phyloP scores from a whole-genome alignment of 2,113 vertebrate genomes.

The Sinocyclocheilus anophthalmus region DNA sequence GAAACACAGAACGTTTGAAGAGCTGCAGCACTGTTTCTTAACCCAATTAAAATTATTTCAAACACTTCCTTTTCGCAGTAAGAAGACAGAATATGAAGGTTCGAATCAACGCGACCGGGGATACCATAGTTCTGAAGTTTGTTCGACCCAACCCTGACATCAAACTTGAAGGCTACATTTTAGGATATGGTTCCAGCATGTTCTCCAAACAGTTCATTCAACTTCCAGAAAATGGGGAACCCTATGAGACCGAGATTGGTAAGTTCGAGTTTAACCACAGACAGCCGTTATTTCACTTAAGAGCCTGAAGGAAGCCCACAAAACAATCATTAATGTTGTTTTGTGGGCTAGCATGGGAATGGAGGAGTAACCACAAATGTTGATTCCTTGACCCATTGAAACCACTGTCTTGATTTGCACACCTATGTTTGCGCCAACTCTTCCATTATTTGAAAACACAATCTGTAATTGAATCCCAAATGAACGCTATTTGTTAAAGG shows the following conservation, averaged over 20 bases:
- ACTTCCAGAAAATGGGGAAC: slow-evolving; percentile 83
- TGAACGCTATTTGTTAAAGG: neutral
- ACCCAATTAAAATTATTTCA: neutral
- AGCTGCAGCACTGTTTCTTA: neutral
- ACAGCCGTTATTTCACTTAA: neutral
- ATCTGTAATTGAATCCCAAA: slow-evolving; percentile 25
- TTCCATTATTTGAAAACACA: slow-evolving; percentile 15
- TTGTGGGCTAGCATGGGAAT: neutral
- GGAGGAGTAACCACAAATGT: slow-evolving; percentile 23
- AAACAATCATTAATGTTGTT: slow-evolving; percentile 23
- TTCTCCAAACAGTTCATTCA: slow-evolving; percentile 90
- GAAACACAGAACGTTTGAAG: neutral
- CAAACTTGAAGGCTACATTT: slow-evolving; percentile 88
- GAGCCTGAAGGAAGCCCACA: slow-evolving; percentile 3
- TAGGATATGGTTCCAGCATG: slow-evolving; percentile 88
- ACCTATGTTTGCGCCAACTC: neutral
- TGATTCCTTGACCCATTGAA: neutral
- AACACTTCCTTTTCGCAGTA: slow-evolving; percentile 69
- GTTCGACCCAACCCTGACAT: slow-evolving; percentile 80
- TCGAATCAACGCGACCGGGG: slow-evolving; percentile 90
- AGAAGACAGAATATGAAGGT: slow-evolving; percentile 88
- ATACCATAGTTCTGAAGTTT: slow-evolving; percentile 89
- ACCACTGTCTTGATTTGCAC: slow-evolving; percentile 6
- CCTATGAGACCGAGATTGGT: slow-evolving; percentile 87
- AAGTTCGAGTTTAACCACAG: slow-evolving; percentile 60